Conservation (phyloP, 2,888 invertebrate species). For the Pardosa pseudoannulata region DNA sequence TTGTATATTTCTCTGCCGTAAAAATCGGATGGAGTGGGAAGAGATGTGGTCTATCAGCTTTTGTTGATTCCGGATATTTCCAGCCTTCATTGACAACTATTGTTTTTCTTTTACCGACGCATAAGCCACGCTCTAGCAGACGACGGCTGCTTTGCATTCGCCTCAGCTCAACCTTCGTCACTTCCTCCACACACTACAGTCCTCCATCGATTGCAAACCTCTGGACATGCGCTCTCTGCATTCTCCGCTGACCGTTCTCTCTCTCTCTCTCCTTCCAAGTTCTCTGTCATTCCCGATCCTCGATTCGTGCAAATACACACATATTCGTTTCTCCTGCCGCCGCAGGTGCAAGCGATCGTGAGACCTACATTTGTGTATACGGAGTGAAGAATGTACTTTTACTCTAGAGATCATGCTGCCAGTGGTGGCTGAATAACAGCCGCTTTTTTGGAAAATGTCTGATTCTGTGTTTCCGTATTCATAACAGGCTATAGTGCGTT, state of each 20-base stretch:
- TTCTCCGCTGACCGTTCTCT: neutral
- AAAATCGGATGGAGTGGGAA: too few species aligned
- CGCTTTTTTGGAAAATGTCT: neutral
- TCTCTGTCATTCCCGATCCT: neutral
- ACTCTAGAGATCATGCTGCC: neutral
- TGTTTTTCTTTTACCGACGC: neutral
- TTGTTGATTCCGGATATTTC: too few species aligned
- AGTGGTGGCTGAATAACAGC: neutral
- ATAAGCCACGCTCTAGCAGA: neutral
- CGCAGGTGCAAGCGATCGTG: constrained; percentile 18
- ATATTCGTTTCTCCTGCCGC: neutral
- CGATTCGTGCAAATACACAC: neutral
- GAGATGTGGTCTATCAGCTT: too few species aligned
- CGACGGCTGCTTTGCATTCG: neutral
- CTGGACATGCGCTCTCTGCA: neutral
- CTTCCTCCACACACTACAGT: neutral
- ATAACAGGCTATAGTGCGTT: too few species aligned
- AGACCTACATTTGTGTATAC: neutral
- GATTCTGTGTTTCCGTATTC: neutral
- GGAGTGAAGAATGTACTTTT: constrained; percentile 3
- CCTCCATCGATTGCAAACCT: neutral
- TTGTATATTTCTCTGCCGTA: too few species aligned
- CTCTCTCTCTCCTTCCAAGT: neutral
- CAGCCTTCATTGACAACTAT: neutral
- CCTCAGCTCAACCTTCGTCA: neutral